Evolutionary conservation across 2,888 invertebrate species (phyloP).

Genomic region (Ectropis crepuscularia): DNA sequence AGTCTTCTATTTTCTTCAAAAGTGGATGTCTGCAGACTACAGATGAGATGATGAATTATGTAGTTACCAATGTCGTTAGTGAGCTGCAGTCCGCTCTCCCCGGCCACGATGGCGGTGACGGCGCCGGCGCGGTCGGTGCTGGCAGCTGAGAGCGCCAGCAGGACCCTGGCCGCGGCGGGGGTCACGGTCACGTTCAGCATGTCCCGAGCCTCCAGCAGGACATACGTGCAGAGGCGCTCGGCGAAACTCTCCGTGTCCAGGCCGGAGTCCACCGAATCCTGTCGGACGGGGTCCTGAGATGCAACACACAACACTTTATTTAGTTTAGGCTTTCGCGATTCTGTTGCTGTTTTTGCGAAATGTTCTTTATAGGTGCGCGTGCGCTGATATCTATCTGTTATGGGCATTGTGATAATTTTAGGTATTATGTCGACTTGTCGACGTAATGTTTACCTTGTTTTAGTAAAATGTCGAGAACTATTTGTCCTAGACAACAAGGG

Average conservation of each 20-base stretch:
- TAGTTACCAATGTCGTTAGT: slow-evolving; percentile 86
- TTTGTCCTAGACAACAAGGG: too few relatives aligned
- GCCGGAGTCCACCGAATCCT: slow-evolving; percentile 82
- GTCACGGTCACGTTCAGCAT: slow-evolving; percentile 88
- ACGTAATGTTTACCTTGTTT: too few relatives aligned
- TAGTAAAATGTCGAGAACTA: too few relatives aligned
- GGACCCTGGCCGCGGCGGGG: slow-evolving; percentile 85
- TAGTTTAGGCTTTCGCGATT: too few relatives aligned
- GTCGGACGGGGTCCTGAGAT: slow-evolving; percentile 67
- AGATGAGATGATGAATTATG: background rate
- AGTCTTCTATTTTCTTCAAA: too few relatives aligned
- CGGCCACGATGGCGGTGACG: slow-evolving; percentile 66
- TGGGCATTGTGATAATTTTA: too few relatives aligned
- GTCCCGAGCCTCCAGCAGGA: slow-evolving; percentile 88
- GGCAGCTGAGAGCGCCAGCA: slow-evolving; percentile 68
- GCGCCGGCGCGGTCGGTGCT: slow-evolving; percentile 67
- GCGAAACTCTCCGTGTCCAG: slow-evolving; percentile 68
- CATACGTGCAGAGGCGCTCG: slow-evolving; percentile 85
- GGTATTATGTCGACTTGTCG: too few relatives aligned
- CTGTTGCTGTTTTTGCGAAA: too few relatives aligned
- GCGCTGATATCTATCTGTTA: too few relatives aligned
- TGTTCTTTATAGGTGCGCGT: too few relatives aligned
- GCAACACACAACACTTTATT: background rate
- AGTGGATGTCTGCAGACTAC: too few relatives aligned
- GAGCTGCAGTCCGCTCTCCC: slow-evolving; percentile 67